phyloP scores from a whole-genome alignment of 1,140 invertebrate genomes.

The Zaprionus tsacasi region DNA sequence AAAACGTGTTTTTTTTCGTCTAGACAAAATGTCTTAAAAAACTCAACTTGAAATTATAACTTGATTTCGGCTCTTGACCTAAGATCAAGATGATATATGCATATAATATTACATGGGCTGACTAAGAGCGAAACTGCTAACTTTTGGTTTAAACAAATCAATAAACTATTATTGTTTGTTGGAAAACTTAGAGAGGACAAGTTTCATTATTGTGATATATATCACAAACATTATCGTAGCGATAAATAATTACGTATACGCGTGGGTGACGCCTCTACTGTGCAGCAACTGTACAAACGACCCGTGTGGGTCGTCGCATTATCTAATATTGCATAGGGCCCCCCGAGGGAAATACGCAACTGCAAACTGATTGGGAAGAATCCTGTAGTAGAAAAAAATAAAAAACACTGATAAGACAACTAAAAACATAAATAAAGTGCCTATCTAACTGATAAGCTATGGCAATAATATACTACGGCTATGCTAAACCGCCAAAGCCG shows the following conservation, averaged over 20 bases:
- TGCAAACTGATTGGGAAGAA: constrained; percentile 52
- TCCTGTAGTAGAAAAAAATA: constrained; percentile 21
- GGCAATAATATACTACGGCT: constrained; percentile 26
- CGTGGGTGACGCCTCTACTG: neutral
- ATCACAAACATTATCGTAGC: neutral
- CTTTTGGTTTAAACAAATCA: neutral
- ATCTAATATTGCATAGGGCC: constrained; percentile 19
- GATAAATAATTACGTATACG: neutral
- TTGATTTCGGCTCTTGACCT: constrained; percentile 2
- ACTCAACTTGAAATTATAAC: neutral
- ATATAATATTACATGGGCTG: too few relatives aligned
- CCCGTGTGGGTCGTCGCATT: constrained; percentile 16
- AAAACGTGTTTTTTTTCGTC: neutral
- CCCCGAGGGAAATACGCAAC: constrained; percentile 24
- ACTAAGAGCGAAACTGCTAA: neutral
- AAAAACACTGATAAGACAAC: constrained; percentile 46
- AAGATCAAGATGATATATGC: neutral
- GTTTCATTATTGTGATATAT: neutral
- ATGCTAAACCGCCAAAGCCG: constrained; percentile 22
- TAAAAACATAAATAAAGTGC: constrained; percentile 35
- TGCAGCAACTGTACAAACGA: constrained; percentile 18
- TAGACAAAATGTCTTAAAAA: neutral
- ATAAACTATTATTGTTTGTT: neutral
- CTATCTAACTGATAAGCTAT: constrained; percentile 46
- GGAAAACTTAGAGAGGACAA: neutral